Evolutionary conservation across 2,113 vertebrate genomes (phyloP).

Genomic region (Apteryx owenii): DNA sequence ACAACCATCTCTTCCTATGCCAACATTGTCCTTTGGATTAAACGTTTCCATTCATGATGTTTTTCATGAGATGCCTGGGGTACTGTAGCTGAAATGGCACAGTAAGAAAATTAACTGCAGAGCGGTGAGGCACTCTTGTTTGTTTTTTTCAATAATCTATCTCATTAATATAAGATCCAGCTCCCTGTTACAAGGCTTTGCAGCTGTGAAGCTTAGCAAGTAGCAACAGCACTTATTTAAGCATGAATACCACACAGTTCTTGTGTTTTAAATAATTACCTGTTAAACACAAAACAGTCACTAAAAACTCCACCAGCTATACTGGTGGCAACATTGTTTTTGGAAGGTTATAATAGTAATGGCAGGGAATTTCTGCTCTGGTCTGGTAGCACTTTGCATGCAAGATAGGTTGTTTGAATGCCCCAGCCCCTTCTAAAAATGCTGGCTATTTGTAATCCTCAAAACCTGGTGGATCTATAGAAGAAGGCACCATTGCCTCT

Average conservation of each 20-base stretch:
- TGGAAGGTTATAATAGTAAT: fast-evolving
- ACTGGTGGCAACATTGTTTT: fast-evolving
- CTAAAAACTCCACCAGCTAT: neutral
- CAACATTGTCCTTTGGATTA: neutral
- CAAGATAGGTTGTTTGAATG: neutral
- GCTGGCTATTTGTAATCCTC: neutral
- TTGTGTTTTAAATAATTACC: neutral
- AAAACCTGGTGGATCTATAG: fast-evolving
- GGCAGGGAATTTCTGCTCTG: neutral
- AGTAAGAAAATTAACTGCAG: neutral
- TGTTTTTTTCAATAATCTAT: neutral
- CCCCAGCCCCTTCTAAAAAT: neutral
- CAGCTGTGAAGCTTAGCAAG: neutral
- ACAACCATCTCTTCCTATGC: neutral
- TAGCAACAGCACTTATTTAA: neutral
- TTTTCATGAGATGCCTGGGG: neutral
- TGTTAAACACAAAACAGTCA: neutral
- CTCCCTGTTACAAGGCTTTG: neutral
- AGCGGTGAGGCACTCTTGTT: neutral
- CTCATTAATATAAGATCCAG: fast-evolving
- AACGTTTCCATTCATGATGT: neutral
- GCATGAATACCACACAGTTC: neutral
- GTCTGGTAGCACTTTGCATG: fast-evolving
- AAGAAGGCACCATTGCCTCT: neutral
- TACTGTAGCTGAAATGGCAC: neutral